A percentile compares a stretch with the other conserved stretches of the same genome.
Conservation (phyloP, 2,797 vertebrate genomes). For the Graptemys geographica region DNA sequence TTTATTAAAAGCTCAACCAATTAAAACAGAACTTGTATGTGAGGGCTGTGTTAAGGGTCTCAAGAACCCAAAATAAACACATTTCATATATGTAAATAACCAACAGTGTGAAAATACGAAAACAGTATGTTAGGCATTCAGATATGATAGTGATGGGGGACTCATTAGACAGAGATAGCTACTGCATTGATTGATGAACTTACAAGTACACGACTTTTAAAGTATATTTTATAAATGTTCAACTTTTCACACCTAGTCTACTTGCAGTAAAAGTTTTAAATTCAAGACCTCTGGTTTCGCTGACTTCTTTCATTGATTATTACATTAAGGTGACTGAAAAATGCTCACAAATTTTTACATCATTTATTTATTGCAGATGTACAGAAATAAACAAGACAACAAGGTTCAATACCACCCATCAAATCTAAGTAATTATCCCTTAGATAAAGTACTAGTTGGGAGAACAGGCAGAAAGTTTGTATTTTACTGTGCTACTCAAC, state of each 20-base stretch:
- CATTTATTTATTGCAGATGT: not conserved
- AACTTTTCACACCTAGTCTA: not conserved
- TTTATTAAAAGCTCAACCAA: not conserved
- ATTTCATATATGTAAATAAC: not conserved
- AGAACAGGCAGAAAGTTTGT: not conserved
- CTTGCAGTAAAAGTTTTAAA: not conserved
- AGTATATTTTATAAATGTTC: not conserved
- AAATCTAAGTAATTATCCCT: not conserved
- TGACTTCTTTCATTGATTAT: not conserved
- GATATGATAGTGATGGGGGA: not conserved
- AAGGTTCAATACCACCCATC: not conserved
- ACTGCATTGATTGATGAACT: not conserved
- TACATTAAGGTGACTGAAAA: not conserved
- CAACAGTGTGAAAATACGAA: not conserved
- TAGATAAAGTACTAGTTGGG: not conserved
- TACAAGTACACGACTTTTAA: not conserved
- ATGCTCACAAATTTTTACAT: not conserved
- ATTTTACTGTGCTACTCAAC: not conserved
- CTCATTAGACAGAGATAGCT: not conserved
- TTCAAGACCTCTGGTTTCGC: not conserved
- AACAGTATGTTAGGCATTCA: not conserved
- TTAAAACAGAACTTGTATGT: not conserved
- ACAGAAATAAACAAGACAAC: not conserved
- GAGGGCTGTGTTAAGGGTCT: not conserved
- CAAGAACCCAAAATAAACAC: not conserved